These are phyloP conservation scores for Nephotettix cincticeps DNA, from an alignment of 1,140 invertebrate genomes.

Conservation along the genomic window DNA sequence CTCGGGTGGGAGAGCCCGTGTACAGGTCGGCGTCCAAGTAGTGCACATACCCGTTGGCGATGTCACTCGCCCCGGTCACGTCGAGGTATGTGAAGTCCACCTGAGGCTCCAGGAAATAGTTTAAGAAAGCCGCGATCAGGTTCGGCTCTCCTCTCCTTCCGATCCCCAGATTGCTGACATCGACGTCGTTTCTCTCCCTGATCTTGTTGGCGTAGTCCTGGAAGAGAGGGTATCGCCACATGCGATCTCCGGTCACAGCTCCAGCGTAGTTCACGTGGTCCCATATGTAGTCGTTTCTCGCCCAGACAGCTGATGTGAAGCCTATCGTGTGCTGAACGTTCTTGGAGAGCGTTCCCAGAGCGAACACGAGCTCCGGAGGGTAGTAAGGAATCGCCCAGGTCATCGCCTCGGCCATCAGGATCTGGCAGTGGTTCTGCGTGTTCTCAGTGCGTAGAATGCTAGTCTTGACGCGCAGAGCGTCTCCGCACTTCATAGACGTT, in stretches of 20 bases:
- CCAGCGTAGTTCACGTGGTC: slow-evolving; percentile 64
- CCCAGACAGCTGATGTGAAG: slow-evolving; percentile 76
- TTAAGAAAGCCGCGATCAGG: slow-evolving; percentile 10
- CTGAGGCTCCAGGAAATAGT: not conserved
- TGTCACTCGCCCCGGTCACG: not conserved
- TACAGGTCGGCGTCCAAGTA: slow-evolving; percentile 53
- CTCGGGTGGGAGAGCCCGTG: slow-evolving; percentile 54
- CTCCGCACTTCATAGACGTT: slow-evolving; percentile 82
- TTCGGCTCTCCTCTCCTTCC: slow-evolving; percentile 14
- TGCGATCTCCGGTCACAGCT: slow-evolving; percentile 73
- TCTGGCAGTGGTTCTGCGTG: slow-evolving; percentile 12
- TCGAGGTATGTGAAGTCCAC: slow-evolving; percentile 16
- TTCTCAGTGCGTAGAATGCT: slow-evolving; percentile 49
- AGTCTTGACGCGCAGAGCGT: slow-evolving; percentile 78
- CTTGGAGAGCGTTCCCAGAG: not conserved
- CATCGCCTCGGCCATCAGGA: not conserved
- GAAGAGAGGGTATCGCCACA: slow-evolving; percentile 86
- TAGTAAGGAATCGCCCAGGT: not conserved
- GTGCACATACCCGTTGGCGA: slow-evolving; percentile 40
- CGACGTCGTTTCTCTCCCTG: slow-evolving; percentile 1
- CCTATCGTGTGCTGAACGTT: slow-evolving; percentile 40
- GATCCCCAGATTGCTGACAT: slow-evolving; percentile 7
- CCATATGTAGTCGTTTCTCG: slow-evolving; percentile 64
- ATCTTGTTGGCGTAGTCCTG: slow-evolving; percentile 4
- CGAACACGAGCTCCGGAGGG: slow-evolving; percentile 11